Percentiles rank a stretch among this genome's conserved stretches.
Conservation (phyloP, 2,888 invertebrate species). For the Gonocerus acuteangulatus region DNA sequence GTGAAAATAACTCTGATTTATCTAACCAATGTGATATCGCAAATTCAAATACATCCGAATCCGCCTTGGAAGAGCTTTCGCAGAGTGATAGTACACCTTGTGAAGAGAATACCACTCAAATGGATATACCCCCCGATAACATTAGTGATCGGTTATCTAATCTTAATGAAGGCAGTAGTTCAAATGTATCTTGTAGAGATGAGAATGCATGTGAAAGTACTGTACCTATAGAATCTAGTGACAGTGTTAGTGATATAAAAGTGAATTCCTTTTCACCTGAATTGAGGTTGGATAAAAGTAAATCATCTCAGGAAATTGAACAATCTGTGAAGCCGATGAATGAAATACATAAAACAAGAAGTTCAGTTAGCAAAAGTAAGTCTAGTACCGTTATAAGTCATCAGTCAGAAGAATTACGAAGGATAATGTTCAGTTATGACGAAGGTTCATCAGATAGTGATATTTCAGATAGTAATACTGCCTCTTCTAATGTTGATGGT, state of each 20-base stretch:
- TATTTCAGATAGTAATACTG: neutral
- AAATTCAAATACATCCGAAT: neutral
- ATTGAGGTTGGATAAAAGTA: neutral
- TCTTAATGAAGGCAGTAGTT: neutral
- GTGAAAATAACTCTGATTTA: conserved; percentile 7
- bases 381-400: conserved; percentile 9
- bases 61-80: no score
- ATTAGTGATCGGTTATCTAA: neutral
- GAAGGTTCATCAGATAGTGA: conserved; percentile 17
- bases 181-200: conserved; percentile 5
- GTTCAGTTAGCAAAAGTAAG: no score
- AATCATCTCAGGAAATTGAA: no score
- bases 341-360: no score
- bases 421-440: conserved; percentile 23
- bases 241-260: conserved; percentile 1
- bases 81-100: neutral
- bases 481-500: neutral
- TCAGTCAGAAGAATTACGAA: conserved; percentile 12
- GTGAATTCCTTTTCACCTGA: neutral
- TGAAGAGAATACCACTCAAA: conserved; percentile 8
- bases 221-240: neutral
- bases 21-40: conserved; percentile 1
- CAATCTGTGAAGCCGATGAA: no score
- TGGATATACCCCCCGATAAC: conserved; percentile 5
- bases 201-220: conserved; percentile 9